Percentiles rank a stretch among this genome's conserved stretches.
phyloP scores from a whole-genome alignment of 2,113 vertebrate species.

The Romanogobio albipinnatus region DNA sequence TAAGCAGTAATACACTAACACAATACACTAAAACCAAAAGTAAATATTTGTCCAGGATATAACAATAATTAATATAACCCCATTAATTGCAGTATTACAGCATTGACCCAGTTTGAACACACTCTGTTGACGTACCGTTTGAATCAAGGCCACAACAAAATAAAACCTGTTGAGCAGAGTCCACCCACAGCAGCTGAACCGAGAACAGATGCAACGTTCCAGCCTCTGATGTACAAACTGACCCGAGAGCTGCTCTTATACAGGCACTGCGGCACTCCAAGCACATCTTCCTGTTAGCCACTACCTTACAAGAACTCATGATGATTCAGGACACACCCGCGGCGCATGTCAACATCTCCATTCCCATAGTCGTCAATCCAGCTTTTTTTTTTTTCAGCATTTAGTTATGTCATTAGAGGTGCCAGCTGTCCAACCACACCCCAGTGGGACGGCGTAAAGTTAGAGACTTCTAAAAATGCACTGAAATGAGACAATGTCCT shows the following conservation, averaged over 20 bases:
- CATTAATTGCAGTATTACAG: not conserved
- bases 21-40: not conserved
- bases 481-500: not conserved
- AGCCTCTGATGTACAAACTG: not conserved
- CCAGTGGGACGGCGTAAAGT: not conserved
- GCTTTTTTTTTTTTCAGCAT: not conserved
- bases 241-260: not conserved
- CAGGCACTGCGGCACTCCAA: not conserved
- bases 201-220: not conserved
- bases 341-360: not conserved
- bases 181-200: not conserved
- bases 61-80: not conserved
- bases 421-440: not conserved
- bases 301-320: not conserved
- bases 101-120: not conserved
- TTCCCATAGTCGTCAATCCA: not conserved
- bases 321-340: conserved; percentile 10
- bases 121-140: not conserved
- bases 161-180: not conserved
- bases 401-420: conserved; percentile 23
- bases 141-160: not conserved
- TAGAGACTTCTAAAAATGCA: not conserved
- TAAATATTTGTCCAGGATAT: conserved; percentile 15
- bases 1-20: not conserved
- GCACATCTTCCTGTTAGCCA: not conserved